Evolutionary conservation across 2,888 invertebrate genomes (phyloP).

Genomic region (Liopterus haemorrhoidalis): DNA sequence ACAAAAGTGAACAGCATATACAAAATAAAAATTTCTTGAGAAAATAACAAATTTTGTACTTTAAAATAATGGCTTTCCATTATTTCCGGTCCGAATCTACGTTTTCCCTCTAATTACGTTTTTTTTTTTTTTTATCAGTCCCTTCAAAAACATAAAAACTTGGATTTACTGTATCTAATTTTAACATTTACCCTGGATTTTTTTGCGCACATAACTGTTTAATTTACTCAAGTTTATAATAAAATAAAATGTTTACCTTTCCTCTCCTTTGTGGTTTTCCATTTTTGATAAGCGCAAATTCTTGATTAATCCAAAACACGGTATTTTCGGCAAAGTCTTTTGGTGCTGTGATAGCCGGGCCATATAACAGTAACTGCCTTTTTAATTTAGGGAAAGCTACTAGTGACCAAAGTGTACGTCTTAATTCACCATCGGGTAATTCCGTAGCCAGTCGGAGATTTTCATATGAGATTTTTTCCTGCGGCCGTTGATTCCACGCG

Average conservation of each 20-base stretch:
- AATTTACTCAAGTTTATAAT: no score
- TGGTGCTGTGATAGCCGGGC: constrained; percentile 73
- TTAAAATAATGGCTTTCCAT: no score
- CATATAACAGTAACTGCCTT: constrained; percentile 79
- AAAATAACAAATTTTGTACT: no score
- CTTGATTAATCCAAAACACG: constrained; percentile 94
- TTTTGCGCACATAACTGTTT: no score
- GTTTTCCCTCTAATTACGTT: no score
- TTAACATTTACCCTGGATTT: no score
- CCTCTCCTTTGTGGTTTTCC: constrained; percentile 91
- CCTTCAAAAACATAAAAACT: no score
- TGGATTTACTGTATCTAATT: no score
- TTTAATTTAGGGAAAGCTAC: constrained; percentile 95
- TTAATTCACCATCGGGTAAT: constrained; percentile 89
- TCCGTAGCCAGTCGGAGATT: constrained; percentile 94
- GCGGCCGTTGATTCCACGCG: constrained; percentile 95
- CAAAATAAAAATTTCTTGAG: no score
- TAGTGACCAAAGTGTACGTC: constrained; percentile 92
- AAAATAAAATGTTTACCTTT: constrained; percentile 50
- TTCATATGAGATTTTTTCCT: constrained; percentile 92
- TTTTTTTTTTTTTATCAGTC: no score
- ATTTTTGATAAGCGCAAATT: constrained; percentile 92
- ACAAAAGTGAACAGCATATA: no score
- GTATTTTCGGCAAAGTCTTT: constrained; percentile 93
- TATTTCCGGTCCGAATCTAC: no score